Conservation (phyloP, 2,888 invertebrate genomes). For the Brenthis hecate region DNA sequence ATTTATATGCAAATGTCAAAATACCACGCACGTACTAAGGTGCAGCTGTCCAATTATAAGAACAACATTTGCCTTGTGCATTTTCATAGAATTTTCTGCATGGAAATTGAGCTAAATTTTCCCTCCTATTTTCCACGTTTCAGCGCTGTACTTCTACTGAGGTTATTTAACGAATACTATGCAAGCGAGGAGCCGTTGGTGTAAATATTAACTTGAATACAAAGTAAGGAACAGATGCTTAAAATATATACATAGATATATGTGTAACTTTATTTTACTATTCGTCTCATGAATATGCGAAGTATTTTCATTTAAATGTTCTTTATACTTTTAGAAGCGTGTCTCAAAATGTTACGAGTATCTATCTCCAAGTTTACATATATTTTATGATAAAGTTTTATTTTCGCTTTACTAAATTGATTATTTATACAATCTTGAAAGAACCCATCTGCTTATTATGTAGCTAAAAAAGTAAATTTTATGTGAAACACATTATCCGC, state of each 20-base stretch:
- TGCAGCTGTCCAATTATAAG: slow-evolving; percentile 78
- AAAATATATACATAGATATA: slow-evolving; percentile 26
- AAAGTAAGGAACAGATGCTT: slow-evolving; percentile 37
- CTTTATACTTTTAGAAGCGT: neutral
- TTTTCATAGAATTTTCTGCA: slow-evolving; percentile 73
- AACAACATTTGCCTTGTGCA: slow-evolving; percentile 74
- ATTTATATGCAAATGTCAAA: slow-evolving; percentile 80
- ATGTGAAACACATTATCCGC: slow-evolving; percentile 28
- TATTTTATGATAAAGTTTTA: neutral
- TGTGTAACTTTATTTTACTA: slow-evolving; percentile 35
- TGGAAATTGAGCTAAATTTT: slow-evolving; percentile 58
- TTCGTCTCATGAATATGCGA: slow-evolving; percentile 28
- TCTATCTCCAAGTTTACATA: neutral
- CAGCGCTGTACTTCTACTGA: slow-evolving; percentile 48
- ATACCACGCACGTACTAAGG: slow-evolving; percentile 74
- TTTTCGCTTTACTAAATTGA: slow-evolving; percentile 1
- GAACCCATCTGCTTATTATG: slow-evolving; percentile 23
- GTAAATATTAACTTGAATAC: slow-evolving; percentile 57
- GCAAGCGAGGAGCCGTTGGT: slow-evolving; percentile 47
- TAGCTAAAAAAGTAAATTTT: slow-evolving; percentile 22
- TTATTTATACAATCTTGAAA: slow-evolving; percentile 11
- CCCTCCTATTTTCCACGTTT: slow-evolving; percentile 60
- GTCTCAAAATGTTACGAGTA: neutral
- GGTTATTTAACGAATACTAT: slow-evolving; percentile 51
- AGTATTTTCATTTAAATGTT: slow-evolving; percentile 8